Evolutionary conservation across 2,888 invertebrate genomes (phyloP), one percentile per base, ranked within the genome.

Genomic region (Campaea margaritaria): DNA sequence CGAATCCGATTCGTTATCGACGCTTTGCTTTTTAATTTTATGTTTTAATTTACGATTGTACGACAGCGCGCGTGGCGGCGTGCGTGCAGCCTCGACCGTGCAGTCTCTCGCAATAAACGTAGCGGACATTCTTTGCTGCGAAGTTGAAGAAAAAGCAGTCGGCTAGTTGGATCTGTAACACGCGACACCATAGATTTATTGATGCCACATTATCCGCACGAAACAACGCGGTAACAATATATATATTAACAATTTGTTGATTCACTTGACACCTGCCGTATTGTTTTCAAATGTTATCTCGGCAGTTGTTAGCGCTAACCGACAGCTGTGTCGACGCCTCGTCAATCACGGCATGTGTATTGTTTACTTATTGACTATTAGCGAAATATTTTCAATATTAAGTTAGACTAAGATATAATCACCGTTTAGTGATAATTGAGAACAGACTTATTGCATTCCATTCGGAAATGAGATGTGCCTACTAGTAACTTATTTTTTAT

Each of bases 31-130:
- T 68, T 64, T 55, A 49, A 62, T 56, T 60, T 61, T 61, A 36
- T 46, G 47, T 61, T 59, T 64, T 53, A 50, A 59, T 61, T 64
- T 60, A 53, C 55, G 62, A 57, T 59, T 47, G 46, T 45, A 46
- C 49, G 74, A 71, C 74, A 50, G 62, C 68, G 63, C 62, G 73
- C 70, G 67, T 63, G 64, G 70, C 75, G 72, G 68, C 75, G 73
- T 81, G 78, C 87, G 86, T 87, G 87, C 77, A 78, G 70, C 75
- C 85, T 76, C 83, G 76, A 55, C 86, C 83, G 75, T 82, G 84
- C 81, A 79, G 72, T 76, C 78, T 76, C 77, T 81, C 79, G 79
- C 74, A 87, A 84, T 87, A 85, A 70, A 63, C 55, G 27, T 57
- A 58, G 55, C 69, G 64, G 64, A 69, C 69, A 54, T 60, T 70